Conservation (phyloP, 2,113 vertebrate genomes). For the Serranochromis macrocephalus region DNA sequence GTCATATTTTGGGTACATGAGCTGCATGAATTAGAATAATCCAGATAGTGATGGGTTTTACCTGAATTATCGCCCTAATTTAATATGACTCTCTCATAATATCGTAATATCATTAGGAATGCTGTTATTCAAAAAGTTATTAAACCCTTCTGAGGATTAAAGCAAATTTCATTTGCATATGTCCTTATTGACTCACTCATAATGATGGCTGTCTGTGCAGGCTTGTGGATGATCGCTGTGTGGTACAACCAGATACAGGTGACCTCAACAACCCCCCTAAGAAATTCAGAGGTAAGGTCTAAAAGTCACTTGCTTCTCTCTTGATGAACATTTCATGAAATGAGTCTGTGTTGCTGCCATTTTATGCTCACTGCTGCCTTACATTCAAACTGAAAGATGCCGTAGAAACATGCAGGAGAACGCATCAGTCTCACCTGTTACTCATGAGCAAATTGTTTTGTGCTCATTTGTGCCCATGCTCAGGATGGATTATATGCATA, state of each 20-base stretch:
- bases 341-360: neutral
- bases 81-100: neutral
- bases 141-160: neutral
- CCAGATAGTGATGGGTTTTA: neutral
- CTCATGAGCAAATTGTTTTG: neutral
- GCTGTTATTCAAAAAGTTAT: neutral
- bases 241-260: constrained; percentile 94
- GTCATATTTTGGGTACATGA: neutral
- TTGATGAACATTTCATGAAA: neutral
- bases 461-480: neutral
- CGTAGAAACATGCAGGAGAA: neutral
- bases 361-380: neutral
- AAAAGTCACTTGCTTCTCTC: neutral
- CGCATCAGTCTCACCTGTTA: neutral
- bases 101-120: neutral
- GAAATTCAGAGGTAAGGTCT: constrained; percentile 90
- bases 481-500: neutral
- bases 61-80: neutral
- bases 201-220: constrained; percentile 64
- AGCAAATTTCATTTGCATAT: neutral
- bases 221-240: constrained; percentile 95
- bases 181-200: neutral
- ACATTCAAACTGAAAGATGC: neutral
- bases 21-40: neutral
- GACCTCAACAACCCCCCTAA: constrained; percentile 98